Evolutionary conservation across 2,797 vertebrate genomes (phyloP).

Genomic region (Peromyscus nudipes): DNA sequence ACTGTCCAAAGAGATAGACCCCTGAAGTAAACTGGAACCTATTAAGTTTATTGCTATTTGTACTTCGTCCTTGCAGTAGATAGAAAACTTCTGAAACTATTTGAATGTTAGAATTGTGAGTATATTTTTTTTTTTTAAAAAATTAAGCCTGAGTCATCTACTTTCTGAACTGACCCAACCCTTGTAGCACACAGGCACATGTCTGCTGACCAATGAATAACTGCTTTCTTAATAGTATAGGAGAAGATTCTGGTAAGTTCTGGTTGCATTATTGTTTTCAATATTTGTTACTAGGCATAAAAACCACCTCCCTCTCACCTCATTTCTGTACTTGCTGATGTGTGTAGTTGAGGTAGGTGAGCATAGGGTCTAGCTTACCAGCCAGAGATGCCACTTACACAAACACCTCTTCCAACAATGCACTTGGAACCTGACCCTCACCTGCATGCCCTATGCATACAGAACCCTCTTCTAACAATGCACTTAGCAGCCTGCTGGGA

Average conservation of each 20-base stretch:
- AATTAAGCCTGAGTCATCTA: neutral
- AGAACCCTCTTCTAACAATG: neutral
- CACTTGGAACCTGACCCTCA: neutral
- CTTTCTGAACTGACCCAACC: neutral
- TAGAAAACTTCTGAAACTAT: neutral
- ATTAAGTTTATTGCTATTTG: neutral
- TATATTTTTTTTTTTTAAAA: neutral
- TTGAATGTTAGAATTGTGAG: neutral
- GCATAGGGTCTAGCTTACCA: neutral
- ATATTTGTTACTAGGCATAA: neutral
- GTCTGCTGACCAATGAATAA: neutral
- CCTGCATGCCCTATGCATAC: neutral
- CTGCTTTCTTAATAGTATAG: neutral
- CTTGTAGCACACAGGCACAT: no score
- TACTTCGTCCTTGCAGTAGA: neutral
- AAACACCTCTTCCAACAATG: neutral
- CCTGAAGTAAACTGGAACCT: neutral
- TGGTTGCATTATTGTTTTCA: neutral
- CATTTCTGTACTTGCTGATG: neutral
- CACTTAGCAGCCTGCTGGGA: neutral
- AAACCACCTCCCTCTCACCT: no score
- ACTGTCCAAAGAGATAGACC: neutral
- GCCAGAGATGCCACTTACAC: neutral
- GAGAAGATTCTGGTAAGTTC: neutral
- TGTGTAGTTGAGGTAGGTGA: neutral